A percentile compares a stretch with the other conserved stretches of the same genome.
Evolutionary conservation across 2,113 vertebrate species (phyloP).

Genomic region (Solea solea): DNA sequence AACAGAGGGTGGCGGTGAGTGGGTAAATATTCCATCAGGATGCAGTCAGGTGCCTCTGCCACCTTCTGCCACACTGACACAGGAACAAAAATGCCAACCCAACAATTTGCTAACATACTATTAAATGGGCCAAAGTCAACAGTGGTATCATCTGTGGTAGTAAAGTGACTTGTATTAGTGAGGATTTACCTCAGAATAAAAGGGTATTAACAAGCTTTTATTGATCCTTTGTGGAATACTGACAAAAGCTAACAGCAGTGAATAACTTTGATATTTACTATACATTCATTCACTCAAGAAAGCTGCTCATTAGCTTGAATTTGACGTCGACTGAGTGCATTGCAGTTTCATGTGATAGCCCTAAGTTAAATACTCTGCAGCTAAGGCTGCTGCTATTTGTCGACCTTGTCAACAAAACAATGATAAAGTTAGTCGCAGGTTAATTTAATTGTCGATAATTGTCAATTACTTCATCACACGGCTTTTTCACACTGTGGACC

Average conservation of each 20-base stretch:
- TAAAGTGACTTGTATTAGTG: conserved; percentile 7
- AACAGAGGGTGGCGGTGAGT: conserved; percentile 27
- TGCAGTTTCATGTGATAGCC: too few species aligned
- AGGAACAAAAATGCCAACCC: conserved; percentile 23
- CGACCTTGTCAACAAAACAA: too few species aligned
- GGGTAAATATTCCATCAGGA: conserved; percentile 19
- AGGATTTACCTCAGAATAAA: conserved; percentile 21
- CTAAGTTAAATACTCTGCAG: too few species aligned
- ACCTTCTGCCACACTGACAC: conserved; percentile 58
- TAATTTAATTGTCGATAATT: too few species aligned
- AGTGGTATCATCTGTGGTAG: conserved; percentile 40
- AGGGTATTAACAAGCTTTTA: conserved; percentile 35
- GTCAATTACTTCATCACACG: too few species aligned
- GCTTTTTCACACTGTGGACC: too few species aligned
- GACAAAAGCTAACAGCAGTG: background rate
- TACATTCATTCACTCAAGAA: background rate
- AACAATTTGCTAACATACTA: conserved; percentile 26
- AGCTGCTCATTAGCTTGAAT: too few species aligned
- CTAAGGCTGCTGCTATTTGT: too few species aligned
- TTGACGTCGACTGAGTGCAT: too few species aligned
- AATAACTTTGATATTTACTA: background rate
- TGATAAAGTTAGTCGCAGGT: too few species aligned
- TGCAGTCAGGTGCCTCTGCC: conserved; percentile 50
- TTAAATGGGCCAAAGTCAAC: conserved; percentile 44
- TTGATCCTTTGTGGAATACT: conserved; percentile 1